Evolutionary conservation across 1,140 invertebrate species (phyloP).

Genomic region (Lamellibrachia luymesi): DNA sequence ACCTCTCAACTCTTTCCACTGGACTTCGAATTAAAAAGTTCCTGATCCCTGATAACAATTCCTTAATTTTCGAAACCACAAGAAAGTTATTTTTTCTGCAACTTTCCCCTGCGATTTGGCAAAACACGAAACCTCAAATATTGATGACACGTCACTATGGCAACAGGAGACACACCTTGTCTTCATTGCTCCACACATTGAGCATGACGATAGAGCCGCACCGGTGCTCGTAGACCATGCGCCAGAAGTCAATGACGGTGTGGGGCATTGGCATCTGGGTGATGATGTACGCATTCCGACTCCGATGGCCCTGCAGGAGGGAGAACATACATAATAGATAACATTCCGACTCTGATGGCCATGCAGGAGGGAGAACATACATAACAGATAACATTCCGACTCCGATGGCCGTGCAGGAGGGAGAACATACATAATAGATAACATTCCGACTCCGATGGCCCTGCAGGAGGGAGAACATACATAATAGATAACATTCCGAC

Average conservation of each 20-base stretch:
- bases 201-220: constrained; percentile 45
- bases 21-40: too few relatives aligned
- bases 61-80: too few relatives aligned
- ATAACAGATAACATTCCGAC: too few relatives aligned
- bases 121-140: not conserved
- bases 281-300: constrained; percentile 46
- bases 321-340: not conserved
- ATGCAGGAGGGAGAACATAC: not conserved
- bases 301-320: constrained; percentile 43
- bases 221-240: constrained; percentile 52
- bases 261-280: constrained; percentile 54
- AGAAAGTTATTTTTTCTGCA: too few relatives aligned
- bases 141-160: not conserved
- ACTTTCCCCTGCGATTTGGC: too few relatives aligned
- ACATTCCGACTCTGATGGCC: too few relatives aligned
- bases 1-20: too few relatives aligned
- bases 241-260: constrained; percentile 54
- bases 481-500: too few relatives aligned
- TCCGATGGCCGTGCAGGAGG: not conserved
- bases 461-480: too few relatives aligned
- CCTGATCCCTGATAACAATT: too few relatives aligned
- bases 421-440: too few relatives aligned
- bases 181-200: constrained; percentile 48
- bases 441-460: too few relatives aligned
- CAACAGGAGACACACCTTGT: constrained; percentile 38